These are phyloP conservation scores for Cladopsammia gracilis DNA, from an alignment of 64 coral and sea anemone genomes.

Conservation along the genomic window DNA sequence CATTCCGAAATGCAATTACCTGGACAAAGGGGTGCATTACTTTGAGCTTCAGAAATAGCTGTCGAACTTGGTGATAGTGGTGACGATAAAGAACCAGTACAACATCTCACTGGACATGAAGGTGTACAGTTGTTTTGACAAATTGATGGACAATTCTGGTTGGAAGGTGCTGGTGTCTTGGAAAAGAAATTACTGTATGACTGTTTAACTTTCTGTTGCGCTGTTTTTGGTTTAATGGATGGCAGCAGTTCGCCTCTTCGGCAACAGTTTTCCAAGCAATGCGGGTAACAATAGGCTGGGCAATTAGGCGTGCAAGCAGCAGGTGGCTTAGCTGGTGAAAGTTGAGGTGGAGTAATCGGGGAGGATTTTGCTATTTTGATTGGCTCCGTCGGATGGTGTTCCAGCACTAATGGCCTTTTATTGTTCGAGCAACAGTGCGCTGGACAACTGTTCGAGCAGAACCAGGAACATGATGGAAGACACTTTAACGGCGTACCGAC, in stretches of 20 bases:
- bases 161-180: background rate
- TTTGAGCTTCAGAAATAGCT: background rate
- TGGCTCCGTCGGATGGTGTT: background rate
- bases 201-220: background rate
- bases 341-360: background rate
- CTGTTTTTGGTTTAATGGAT: background rate
- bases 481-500: background rate
- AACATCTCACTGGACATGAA: constrained; percentile 47
- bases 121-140: constrained; percentile 41
- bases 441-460: constrained; percentile 40
- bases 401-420: background rate
- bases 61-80: background rate
- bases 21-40: constrained; percentile 35
- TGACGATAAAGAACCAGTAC: background rate
- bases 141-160: constrained; percentile 5
- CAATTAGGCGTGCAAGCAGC: background rate
- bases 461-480: background rate
- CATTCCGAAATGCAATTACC: constrained; percentile 64
- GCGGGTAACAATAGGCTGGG: constrained; percentile 30
- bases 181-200: constrained; percentile 29
- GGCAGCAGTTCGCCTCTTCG: constrained; percentile 4
- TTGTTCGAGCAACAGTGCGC: constrained; percentile 3
- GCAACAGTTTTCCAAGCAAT: constrained; percentile 29
- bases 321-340: background rate
- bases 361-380: background rate